Base-by-base conservation (phyloP, 1,140 invertebrate genomes). In the Eupeodes corollae region DNA sequence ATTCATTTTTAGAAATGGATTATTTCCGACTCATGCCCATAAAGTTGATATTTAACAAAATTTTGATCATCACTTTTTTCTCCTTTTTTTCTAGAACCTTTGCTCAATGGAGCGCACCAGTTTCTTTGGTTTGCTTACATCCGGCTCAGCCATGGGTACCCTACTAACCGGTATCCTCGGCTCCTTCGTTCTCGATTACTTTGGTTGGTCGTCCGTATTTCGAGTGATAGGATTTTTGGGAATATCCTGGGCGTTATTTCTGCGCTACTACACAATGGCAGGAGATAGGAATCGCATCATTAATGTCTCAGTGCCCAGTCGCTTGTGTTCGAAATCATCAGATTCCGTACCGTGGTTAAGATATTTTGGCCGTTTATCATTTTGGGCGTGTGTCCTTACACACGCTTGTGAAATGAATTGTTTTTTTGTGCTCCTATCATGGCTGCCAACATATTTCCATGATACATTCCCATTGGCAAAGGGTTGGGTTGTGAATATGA, bases 331-430 rank as follows among this genome's bases (percentile, higher is more conserved):
- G 38, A 54, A 54, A 0, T 32, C 50, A 10, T 58, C 61, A 38
- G 39, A 57, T 2, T 41, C 59, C 1, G 66, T 69, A 6, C 67
- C 67, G 12, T 69, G 67, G 67, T 35, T 68, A 33, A 55, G 57
- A 11, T 61, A 67, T 47, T 67, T 69, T 16, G 48, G 56, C 30
- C 52, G 53, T 1, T 21, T 60, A 13, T 58, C 63, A 10, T 64
- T 60, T 55, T 84, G 83, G 83, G 79, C 69, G 55, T 84, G 69
- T 52, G 73, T 84, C 3, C 68, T 82, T 54, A 80, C 80, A 42
- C 83, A 86, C 66, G 81, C 84, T 52, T 83, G 80, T 65, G 79
- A 84, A 69, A 83, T 81, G 60, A 85, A 85, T 69, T 80, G 81
- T 53, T 86, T 83, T 61, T 84, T 82, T 58, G 80, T 84, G 46